A percentile compares a stretch with the other conserved stretches of the same genome.
These are phyloP conservation scores for Nothocercus nigrocapillus DNA, from an alignment of 2,113 vertebrate species.

Conservation along the genomic window DNA sequence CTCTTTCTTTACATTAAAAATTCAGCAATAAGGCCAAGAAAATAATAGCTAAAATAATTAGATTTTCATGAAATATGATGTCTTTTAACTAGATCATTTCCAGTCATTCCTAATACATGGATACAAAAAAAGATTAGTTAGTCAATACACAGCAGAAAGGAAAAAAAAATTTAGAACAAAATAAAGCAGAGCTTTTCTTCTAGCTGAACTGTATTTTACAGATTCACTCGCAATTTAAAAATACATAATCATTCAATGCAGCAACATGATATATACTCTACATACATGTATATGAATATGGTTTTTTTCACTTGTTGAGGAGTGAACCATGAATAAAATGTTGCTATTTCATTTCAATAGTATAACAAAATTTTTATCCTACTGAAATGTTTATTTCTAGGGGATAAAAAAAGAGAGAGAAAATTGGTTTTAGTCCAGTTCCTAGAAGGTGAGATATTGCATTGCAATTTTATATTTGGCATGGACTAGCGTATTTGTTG, in stretches of 20 bases:
- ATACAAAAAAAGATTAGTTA: not conserved
- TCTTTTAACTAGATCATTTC: not conserved
- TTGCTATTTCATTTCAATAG: not conserved
- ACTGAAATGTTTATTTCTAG: not conserved
- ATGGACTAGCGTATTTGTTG: not conserved
- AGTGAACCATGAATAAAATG: not conserved
- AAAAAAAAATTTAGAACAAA: not conserved
- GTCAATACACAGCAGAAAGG: not conserved
- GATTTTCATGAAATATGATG: not conserved
- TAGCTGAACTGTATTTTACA: not conserved
- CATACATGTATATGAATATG: not conserved
- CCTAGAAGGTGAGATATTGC: not conserved
- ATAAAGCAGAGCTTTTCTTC: not conserved
- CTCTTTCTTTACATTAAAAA: not conserved
- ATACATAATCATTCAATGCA: not conserved
- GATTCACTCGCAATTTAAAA: not conserved
- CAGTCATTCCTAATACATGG: not conserved
- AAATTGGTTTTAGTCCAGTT: not conserved
- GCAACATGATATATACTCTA: not conserved
- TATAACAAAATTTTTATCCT: not conserved
- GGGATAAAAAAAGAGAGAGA: rapidly evolving
- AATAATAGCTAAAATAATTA: not conserved
- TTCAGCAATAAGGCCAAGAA: not conserved
- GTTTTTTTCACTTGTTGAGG: not conserved
- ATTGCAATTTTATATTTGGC: not conserved